phyloP scores from a whole-genome alignment of 2,113 vertebrate genomes.

The Ciconia stormi region DNA sequence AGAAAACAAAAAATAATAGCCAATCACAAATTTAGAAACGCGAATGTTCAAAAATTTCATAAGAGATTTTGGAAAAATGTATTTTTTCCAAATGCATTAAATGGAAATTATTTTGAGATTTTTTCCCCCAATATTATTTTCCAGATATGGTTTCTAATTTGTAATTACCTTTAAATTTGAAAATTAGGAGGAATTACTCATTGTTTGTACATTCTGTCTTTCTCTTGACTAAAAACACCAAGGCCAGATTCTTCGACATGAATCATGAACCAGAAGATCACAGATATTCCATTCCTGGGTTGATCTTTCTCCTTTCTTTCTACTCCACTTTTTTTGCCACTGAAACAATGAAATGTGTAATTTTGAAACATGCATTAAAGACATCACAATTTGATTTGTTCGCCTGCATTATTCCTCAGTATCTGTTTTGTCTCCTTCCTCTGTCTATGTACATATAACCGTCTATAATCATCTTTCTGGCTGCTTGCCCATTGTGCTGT shows the following conservation, averaged over 20 bases:
- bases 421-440: neutral
- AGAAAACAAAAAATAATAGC: neutral
- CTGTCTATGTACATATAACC: accelerated
- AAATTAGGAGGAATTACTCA: neutral
- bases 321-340: neutral
- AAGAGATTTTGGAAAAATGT: neutral
- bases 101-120: neutral
- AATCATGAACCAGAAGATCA: neutral
- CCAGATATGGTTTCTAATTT: neutral
- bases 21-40: neutral
- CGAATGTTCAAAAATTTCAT: neutral
- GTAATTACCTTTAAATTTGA: neutral
- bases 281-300: neutral
- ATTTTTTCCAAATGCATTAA: neutral
- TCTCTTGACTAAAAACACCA: neutral
- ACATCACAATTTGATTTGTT: neutral
- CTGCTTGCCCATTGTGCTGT: neutral
- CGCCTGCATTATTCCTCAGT: neutral
- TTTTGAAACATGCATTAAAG: neutral
- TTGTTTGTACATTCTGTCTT: neutral
- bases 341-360: neutral
- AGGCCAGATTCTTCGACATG: neutral
- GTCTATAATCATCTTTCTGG: neutral
- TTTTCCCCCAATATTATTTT: neutral
- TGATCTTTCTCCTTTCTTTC: neutral